Conservation (phyloP, 2,888 invertebrate genomes). For the Argynnis bischoffii region DNA sequence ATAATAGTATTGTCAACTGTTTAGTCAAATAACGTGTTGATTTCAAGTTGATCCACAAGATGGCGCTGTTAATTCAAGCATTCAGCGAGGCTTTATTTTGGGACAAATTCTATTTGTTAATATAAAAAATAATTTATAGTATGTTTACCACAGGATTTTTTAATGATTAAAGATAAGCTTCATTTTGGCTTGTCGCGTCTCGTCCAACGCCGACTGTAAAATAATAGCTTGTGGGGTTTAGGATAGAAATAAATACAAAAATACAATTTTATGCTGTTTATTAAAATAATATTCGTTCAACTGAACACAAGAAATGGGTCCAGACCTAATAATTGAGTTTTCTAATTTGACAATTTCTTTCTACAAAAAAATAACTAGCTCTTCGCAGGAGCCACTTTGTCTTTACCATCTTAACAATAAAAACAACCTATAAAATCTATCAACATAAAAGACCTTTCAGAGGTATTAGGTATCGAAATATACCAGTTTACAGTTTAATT, state of each 20-base stretch:
- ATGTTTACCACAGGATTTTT: too few relatives aligned
- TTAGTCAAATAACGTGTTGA: background rate
- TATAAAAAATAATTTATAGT: too few relatives aligned
- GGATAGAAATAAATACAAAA: slow-evolving; percentile 53
- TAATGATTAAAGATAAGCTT: too few relatives aligned
- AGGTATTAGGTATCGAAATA: slow-evolving; percentile 55
- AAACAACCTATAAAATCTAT: slow-evolving; percentile 82
- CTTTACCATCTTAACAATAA: slow-evolving; percentile 80
- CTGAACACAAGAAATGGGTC: slow-evolving; percentile 79
- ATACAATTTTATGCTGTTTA: slow-evolving; percentile 79
- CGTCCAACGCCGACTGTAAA: too few relatives aligned
- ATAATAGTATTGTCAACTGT: background rate
- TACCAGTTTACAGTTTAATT: slow-evolving; percentile 64
- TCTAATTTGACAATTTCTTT: slow-evolving; percentile 74
- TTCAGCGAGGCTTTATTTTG: background rate
- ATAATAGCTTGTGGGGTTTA: background rate
- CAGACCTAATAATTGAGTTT: slow-evolving; percentile 79
- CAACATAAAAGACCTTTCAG: slow-evolving; percentile 72
- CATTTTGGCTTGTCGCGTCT: too few relatives aligned
- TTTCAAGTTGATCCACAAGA: background rate
- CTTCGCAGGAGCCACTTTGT: slow-evolving; percentile 54
- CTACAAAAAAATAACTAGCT: slow-evolving; percentile 65
- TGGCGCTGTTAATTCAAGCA: slow-evolving; percentile 10
- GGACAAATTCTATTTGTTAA: too few relatives aligned
- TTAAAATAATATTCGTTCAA: slow-evolving; percentile 82